phyloP scores from a whole-genome alignment of 2,888 invertebrate genomes.

The Danaus chrysippus region DNA sequence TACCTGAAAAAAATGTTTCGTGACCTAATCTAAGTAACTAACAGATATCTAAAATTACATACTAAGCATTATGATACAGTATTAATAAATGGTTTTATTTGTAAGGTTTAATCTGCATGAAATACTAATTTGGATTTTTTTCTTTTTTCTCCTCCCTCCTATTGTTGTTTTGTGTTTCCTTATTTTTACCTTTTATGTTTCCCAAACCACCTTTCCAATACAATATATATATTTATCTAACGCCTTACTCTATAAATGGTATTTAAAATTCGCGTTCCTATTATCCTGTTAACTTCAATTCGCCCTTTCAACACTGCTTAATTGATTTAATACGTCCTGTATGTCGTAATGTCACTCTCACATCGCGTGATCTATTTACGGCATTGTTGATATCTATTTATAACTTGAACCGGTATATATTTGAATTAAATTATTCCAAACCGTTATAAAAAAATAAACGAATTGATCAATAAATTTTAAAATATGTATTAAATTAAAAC shows the following conservation, averaged over 20 bases:
- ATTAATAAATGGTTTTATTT: no score
- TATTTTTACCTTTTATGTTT: constrained; percentile 33
- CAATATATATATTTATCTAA: background rate
- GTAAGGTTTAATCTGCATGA: constrained; percentile 19
- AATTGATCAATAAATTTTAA: no score
- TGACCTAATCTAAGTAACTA: no score
- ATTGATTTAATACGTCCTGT: constrained; percentile 62
- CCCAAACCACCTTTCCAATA: constrained; percentile 4
- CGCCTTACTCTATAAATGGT: background rate
- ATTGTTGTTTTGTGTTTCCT: constrained; percentile 42
- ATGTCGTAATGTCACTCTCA: constrained; percentile 48
- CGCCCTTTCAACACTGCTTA: constrained; percentile 51
- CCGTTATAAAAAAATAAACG: no score
- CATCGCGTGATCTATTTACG: constrained; percentile 58
- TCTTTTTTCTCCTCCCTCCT: constrained; percentile 44
- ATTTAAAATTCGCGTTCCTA: constrained; percentile 27
- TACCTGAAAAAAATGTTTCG: no score
- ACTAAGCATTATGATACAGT: no score
- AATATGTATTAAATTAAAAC: no score
- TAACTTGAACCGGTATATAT: constrained; percentile 10
- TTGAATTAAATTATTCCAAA: no score
- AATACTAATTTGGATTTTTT: constrained; percentile 55
- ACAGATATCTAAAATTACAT: no score
- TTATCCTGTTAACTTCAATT: constrained; percentile 50
- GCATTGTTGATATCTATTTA: constrained; percentile 34